Evolutionary conservation across 2,113 vertebrate species (phyloP).

Genomic region (Microtus montanus): DNA sequence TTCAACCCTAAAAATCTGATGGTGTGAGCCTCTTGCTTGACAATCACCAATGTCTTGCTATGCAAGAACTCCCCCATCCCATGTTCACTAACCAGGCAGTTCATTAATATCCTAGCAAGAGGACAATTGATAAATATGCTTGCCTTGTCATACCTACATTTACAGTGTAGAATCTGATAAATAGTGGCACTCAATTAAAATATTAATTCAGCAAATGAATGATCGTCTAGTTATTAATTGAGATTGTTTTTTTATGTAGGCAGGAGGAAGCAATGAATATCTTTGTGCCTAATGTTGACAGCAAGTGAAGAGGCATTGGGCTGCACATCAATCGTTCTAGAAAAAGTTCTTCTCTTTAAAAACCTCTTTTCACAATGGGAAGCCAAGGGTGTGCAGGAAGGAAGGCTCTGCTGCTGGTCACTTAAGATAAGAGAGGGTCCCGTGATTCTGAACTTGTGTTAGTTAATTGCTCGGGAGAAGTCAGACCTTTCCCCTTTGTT

Average conservation of each 20-base stretch:
- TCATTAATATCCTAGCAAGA: background rate
- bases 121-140: background rate
- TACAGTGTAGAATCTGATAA: background rate
- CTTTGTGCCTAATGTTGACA: background rate
- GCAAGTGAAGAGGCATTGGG: background rate
- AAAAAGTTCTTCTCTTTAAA: constrained; percentile 11
- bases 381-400: background rate
- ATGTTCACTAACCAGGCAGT: background rate
- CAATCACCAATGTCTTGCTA: background rate
- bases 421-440: background rate
- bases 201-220: background rate
- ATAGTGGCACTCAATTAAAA: background rate
- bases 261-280: background rate
- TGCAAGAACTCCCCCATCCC: background rate
- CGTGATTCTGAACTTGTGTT: constrained; percentile 26
- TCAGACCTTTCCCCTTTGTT: constrained; percentile 28
- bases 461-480: background rate
- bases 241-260: background rate
- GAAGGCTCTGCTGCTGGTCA: background rate
- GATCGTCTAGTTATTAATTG: background rate
- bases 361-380: background rate
- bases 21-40: background rate
- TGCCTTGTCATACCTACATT: background rate
- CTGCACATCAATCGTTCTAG: background rate
- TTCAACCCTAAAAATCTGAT: background rate